A percentile compares a stretch with the other conserved stretches of the same genome.
Conservation (phyloP, 2,113 vertebrate genomes). For the Rhea americana region DNA sequence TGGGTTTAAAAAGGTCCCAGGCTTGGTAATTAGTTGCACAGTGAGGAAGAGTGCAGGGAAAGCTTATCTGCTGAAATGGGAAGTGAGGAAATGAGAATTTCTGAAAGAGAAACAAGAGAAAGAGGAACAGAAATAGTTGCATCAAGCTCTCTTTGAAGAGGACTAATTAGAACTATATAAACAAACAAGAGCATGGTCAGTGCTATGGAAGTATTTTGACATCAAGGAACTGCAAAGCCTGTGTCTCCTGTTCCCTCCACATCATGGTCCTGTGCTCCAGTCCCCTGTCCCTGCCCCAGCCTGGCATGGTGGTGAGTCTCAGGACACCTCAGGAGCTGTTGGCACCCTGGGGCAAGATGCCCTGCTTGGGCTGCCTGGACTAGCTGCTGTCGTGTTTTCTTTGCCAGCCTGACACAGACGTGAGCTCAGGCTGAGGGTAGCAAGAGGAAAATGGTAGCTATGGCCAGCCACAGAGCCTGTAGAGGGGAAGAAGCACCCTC, state of each 20-base stretch:
- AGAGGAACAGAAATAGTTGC: conserved; percentile 53
- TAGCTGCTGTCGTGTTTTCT: not conserved
- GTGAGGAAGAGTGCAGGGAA: not conserved
- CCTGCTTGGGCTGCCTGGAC: not conserved
- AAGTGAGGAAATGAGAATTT: conserved; percentile 44
- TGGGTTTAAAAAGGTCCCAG: not conserved
- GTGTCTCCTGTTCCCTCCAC: not conserved
- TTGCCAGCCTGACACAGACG: not conserved
- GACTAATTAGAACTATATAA: not conserved
- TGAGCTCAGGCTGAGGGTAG: not conserved
- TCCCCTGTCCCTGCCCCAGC: not conserved
- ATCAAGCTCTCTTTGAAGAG: not conserved
- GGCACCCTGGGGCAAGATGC: not conserved
- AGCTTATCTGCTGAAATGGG: not conserved
- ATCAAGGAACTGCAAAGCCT: not conserved
- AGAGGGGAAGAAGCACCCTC: not conserved
- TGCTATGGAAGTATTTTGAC: not conserved
- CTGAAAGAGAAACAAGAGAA: conserved; percentile 31
- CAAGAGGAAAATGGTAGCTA: not conserved
- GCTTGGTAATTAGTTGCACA: not conserved
- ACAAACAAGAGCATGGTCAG: not conserved
- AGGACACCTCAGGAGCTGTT: not conserved
- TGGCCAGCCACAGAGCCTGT: not conserved
- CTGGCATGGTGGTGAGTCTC: rapidly evolving
- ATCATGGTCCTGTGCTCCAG: not conserved